Percentiles rank a stretch among this genome's conserved stretches.
Conservation (phyloP, 2,113 vertebrate genomes). For the Esox niger region DNA sequence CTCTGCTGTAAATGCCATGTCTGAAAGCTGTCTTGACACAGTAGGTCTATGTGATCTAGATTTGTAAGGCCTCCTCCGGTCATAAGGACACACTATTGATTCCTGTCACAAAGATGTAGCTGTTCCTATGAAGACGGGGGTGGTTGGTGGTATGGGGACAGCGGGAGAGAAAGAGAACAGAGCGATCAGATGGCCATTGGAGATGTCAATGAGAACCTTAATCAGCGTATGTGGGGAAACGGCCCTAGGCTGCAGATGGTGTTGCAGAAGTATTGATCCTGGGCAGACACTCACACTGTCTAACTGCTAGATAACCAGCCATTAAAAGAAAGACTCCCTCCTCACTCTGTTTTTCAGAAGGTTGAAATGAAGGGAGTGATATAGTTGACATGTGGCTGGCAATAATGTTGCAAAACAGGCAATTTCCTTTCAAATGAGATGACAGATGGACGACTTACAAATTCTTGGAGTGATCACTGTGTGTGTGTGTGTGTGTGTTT, state of each 20-base stretch:
- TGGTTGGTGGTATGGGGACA: background rate
- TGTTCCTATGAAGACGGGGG: constrained; percentile 12
- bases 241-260: constrained; percentile 45
- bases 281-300: constrained; percentile 48
- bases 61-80: constrained; percentile 31
- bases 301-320: constrained; percentile 53
- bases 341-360: constrained; percentile 40
- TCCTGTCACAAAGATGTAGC: constrained; percentile 33
- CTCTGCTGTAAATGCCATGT: too few relatives aligned
- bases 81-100: constrained; percentile 50
- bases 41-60: constrained; percentile 13
- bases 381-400: background rate
- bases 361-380: background rate
- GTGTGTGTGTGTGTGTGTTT: too few relatives aligned
- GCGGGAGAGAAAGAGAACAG: constrained; percentile 13
- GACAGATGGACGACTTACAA: too few relatives aligned
- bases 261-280: constrained; percentile 54
- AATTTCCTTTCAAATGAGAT: too few relatives aligned
- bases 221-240: constrained; percentile 46
- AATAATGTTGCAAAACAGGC: too few relatives aligned
- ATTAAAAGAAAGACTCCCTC: constrained; percentile 35
- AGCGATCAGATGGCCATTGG: constrained; percentile 43
- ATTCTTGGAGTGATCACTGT: too few relatives aligned
- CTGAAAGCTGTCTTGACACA: constrained; percentile 7
- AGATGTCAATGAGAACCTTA: constrained; percentile 61